Conservation (phyloP, 1,140 invertebrate genomes). For the Agraylea sexmaculata region DNA sequence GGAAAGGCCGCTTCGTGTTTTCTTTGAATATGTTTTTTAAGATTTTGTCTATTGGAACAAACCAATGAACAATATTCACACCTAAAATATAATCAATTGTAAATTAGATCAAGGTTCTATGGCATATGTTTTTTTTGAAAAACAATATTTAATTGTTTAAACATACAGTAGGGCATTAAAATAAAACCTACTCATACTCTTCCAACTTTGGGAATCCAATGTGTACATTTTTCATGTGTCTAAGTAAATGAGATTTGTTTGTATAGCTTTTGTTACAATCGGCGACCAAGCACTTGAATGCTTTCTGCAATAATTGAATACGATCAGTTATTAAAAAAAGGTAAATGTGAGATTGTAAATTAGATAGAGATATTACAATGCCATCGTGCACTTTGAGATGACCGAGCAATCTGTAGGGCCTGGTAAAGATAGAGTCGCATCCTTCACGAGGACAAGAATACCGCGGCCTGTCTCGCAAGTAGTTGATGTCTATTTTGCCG, state of each 20-base stretch:
- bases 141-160: slow-evolving; percentile 2
- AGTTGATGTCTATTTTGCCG: no score
- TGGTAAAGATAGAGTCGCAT: slow-evolving; percentile 32
- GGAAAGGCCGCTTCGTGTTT: slow-evolving; percentile 25
- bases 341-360: slow-evolving; percentile 6
- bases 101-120: slow-evolving; percentile 25
- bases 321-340: not conserved
- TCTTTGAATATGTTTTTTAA: slow-evolving; percentile 24
- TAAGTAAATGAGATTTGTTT: slow-evolving; percentile 35
- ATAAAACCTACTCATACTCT: slow-evolving; percentile 25
- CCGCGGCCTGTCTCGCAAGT: no score
- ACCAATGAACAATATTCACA: slow-evolving; percentile 20
- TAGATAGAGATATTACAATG: slow-evolving; percentile 27
- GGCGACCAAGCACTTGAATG: slow-evolving; percentile 29
- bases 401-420: slow-evolving; percentile 33
- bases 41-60: slow-evolving; percentile 23
- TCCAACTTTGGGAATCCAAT: slow-evolving; percentile 20
- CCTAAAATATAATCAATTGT: slow-evolving; percentile 26
- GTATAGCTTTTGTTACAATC: slow-evolving; percentile 38
- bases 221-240: slow-evolving; percentile 32
- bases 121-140: not conserved
- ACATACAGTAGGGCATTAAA: slow-evolving; percentile 8
- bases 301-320: slow-evolving; percentile 27
- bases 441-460: slow-evolving; percentile 26
- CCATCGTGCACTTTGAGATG: slow-evolving; percentile 34